Percentiles rank a stretch among this genome's conserved stretches.
Evolutionary conservation across 2,888 invertebrate species (phyloP).

Genomic region (Meandrusa payeni): DNA sequence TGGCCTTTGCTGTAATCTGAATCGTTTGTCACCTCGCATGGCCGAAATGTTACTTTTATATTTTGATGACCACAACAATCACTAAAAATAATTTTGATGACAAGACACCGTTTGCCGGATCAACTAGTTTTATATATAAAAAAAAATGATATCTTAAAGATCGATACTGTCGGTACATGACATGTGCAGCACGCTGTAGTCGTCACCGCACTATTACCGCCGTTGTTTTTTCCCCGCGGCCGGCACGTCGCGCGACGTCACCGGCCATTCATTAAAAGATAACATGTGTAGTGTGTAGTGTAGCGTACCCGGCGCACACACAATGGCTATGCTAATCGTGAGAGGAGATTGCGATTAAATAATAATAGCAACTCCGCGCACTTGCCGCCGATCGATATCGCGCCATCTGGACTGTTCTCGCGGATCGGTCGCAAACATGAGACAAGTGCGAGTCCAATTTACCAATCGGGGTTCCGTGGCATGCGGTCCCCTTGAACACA

Average conservation of each 20-base stretch:
- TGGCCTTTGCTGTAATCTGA: no score
- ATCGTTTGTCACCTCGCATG: no score
- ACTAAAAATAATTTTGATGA: no score
- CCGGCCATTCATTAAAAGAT: constrained; percentile 51
- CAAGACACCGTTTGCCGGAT: no score
- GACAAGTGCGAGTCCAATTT: constrained; percentile 9
- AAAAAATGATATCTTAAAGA: no score
- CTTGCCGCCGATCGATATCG: constrained; percentile 53
- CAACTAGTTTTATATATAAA: no score
- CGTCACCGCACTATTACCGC: neutral
- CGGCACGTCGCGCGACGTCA: constrained; percentile 34
- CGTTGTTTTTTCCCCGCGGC: neutral
- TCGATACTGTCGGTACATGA: no score
- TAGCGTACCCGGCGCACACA: no score
- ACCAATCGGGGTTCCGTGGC: neutral
- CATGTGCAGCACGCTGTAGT: no score
- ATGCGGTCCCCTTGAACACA: no score
- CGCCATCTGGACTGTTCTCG: constrained; percentile 63
- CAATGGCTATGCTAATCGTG: constrained; percentile 73
- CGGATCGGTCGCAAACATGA: constrained; percentile 26
- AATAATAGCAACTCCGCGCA: constrained; percentile 52
- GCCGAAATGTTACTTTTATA: no score
- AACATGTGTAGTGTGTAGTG: constrained; percentile 48
- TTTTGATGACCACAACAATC: no score
- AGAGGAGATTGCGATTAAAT: constrained; percentile 65